Evolutionary conservation across 1,140 invertebrate species (phyloP).

Genomic region (Drosophila sturtevanti): DNA sequence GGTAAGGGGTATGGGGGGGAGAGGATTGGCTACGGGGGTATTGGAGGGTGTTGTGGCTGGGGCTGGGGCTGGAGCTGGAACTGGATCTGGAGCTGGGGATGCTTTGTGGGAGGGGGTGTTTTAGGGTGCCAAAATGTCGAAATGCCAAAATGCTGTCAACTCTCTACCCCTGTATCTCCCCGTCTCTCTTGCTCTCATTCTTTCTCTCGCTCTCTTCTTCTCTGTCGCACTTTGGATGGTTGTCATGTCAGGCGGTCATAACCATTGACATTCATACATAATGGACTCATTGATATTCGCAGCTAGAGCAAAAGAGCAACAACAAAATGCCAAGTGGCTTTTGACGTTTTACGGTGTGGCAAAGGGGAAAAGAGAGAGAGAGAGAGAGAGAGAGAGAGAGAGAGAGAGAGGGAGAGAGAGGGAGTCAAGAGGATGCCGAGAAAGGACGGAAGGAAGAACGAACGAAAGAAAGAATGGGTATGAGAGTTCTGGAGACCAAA

Average conservation of each 20-base stretch:
- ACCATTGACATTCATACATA: slow-evolving; percentile 77
- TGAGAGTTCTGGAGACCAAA: background rate
- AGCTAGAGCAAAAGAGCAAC: slow-evolving; percentile 39
- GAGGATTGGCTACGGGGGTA: too few species aligned
- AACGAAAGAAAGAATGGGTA: background rate
- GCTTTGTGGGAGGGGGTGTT: background rate
- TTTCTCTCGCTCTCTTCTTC: background rate
- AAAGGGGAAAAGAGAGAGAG: background rate
- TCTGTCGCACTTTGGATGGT: slow-evolving; percentile 34
- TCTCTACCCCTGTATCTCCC: slow-evolving; percentile 12
- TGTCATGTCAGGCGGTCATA: slow-evolving; percentile 74
- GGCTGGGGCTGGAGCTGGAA: too few species aligned
- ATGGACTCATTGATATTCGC: slow-evolving; percentile 78
- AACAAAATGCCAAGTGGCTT: slow-evolving; percentile 70
- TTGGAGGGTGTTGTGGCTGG: too few species aligned
- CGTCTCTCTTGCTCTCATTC: background rate
- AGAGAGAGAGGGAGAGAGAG: too few species aligned
- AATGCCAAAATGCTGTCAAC: slow-evolving; percentile 61
- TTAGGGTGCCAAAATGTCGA: slow-evolving; percentile 52
- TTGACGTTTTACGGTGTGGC: slow-evolving; percentile 26
- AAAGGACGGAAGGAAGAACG: background rate
- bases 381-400: too few species aligned
- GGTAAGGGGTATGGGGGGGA: slow-evolving; percentile 14
- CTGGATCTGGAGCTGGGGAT: too few species aligned
- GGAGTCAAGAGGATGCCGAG: background rate